Evolutionary conservation across 1,140 invertebrate species (phyloP).

Genomic region (honey bee (Apis mellifera)): DNA sequence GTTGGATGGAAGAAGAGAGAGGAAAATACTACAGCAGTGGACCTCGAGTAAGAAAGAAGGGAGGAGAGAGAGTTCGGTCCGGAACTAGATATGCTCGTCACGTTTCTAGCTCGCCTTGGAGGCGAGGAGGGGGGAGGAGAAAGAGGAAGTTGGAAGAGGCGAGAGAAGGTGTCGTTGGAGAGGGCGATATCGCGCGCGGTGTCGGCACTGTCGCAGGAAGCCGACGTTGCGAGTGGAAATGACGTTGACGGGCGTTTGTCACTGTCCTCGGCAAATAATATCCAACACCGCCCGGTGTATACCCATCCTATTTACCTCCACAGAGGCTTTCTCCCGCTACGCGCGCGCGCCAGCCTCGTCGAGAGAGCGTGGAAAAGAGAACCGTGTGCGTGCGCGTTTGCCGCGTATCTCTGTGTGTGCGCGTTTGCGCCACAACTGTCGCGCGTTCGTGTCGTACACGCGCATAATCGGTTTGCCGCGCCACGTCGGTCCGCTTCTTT

Average conservation of each 20-base stretch:
- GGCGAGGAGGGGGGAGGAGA: slow-evolving; percentile 35
- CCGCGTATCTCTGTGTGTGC: too few relatives aligned
- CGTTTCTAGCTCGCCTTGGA: slow-evolving; percentile 68
- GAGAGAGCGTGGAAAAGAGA: slow-evolving; percentile 50
- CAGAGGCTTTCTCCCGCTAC: slow-evolving; percentile 36
- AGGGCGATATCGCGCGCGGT: slow-evolving; percentile 35
- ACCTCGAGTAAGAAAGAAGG: slow-evolving; percentile 69
- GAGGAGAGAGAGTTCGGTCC: slow-evolving; percentile 71
- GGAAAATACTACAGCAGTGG: neutral
- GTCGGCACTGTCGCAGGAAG: slow-evolving; percentile 51
- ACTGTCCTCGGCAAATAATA: slow-evolving; percentile 81
- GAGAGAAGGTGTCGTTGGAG: slow-evolving; percentile 27
- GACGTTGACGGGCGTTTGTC: slow-evolving; percentile 80
- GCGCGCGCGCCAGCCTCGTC: slow-evolving; percentile 22
- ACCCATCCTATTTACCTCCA: slow-evolving; percentile 48
- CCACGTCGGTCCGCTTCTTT: too few relatives aligned
- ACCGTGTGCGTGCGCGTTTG: neutral
- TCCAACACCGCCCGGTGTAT: slow-evolving; percentile 71
- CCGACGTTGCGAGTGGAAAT: slow-evolving; percentile 70
- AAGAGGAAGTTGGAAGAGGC: slow-evolving; percentile 32
- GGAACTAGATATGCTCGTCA: slow-evolving; percentile 74
- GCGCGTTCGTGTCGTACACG: slow-evolving; percentile 25
- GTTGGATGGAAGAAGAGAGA: neutral
- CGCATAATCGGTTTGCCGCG: neutral
- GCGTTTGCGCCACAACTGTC: too few relatives aligned